Evolutionary conservation across 2,113 vertebrate genomes (phyloP), one percentile per base, ranked within the genome.

Genomic region (Rhabdornis inornatus): DNA sequence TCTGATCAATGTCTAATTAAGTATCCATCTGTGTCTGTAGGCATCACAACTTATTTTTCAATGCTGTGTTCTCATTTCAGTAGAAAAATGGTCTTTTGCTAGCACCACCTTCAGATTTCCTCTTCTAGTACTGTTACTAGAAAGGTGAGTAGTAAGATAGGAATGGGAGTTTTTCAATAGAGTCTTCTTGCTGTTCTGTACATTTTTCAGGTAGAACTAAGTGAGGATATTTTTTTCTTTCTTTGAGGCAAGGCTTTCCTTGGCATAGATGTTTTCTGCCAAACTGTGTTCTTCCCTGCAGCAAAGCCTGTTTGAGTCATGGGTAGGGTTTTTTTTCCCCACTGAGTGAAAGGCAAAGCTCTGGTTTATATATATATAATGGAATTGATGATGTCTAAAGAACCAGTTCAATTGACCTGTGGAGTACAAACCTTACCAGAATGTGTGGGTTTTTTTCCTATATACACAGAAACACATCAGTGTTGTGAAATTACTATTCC

Each of bases 381-480:
- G 8, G 7, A 44, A 47, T 84, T 61, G 8, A 9, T 85, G 65
- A 23, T 27, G 35, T 66, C 76, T 55, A 40, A 77, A 28, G 33
- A 74, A 13, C 12, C n/a, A 33, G 6, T 44, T 78, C 61, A 49
- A 22, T 27, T 14, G 23, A 39, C 5, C 15, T 33, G 16, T 35
- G 37, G 47, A 50, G 15, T 39, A 42, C 72, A 72, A 3, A 52
- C 16, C 18, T 69, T n/a, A 24, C 47, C 28, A 65, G 37, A 64
- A 50, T 9, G 42, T 5, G 3, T 76, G 12, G 12, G 22, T 2
- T 19, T 39, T 68, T 77, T 70, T 45, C 5, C 17, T 24, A 5
- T 19, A 11, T 10, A 4, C 15, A 4, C 2, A 30, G 9, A 50
- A 69, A 49, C 7, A 22, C 4, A 1, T 1, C n/a, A 24, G 0